Evolutionary conservation across 1,140 invertebrate genomes (phyloP).

Genomic region (Drosophila malerkotliana): DNA sequence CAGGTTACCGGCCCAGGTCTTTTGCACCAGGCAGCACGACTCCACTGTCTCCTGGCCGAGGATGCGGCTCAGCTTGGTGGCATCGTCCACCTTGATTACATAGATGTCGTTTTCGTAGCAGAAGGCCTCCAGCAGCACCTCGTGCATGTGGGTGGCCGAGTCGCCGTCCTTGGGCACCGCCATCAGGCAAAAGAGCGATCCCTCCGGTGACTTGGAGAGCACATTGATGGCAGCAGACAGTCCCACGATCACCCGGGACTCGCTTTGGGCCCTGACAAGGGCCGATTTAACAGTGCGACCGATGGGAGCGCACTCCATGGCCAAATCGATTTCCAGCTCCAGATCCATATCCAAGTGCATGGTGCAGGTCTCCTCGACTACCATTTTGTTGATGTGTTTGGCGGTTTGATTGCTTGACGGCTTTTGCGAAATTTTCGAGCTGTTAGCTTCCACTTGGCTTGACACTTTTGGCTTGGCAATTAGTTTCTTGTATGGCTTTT

Average conservation of each 20-base stretch:
- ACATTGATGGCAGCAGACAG: slow-evolving; percentile 86
- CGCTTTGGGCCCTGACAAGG: slow-evolving; percentile 85
- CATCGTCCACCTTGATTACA: slow-evolving; percentile 87
- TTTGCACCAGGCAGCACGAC: slow-evolving; percentile 85
- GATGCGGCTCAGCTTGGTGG: slow-evolving; percentile 85
- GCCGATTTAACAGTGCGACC: slow-evolving; percentile 85
- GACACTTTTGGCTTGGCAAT: slow-evolving; percentile 29
- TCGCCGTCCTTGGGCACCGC: slow-evolving; percentile 86
- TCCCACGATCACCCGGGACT: slow-evolving; percentile 87
- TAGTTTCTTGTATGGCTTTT: slow-evolving; percentile 15
- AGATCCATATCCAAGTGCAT: slow-evolving; percentile 57
- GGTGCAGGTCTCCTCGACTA: slow-evolving; percentile 73
- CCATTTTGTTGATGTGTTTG: slow-evolving; percentile 66
- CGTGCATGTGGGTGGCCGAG: slow-evolving; percentile 88
- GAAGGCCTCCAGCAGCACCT: slow-evolving; percentile 88
- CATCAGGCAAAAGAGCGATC: slow-evolving; percentile 87
- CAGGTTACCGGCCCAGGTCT: slow-evolving; percentile 83
- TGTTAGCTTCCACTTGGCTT: slow-evolving; percentile 55
- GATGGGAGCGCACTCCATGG: slow-evolving; percentile 78
- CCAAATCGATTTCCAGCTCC: slow-evolving; percentile 47
- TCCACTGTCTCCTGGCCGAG: slow-evolving; percentile 83
- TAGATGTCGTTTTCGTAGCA: slow-evolving; percentile 89
- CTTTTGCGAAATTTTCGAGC: slow-evolving; percentile 33
- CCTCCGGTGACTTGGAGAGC: slow-evolving; percentile 86
- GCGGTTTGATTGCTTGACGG: slow-evolving; percentile 6